Conservation (phyloP, 2,888 invertebrate species). For the Erebia aethiops region DNA sequence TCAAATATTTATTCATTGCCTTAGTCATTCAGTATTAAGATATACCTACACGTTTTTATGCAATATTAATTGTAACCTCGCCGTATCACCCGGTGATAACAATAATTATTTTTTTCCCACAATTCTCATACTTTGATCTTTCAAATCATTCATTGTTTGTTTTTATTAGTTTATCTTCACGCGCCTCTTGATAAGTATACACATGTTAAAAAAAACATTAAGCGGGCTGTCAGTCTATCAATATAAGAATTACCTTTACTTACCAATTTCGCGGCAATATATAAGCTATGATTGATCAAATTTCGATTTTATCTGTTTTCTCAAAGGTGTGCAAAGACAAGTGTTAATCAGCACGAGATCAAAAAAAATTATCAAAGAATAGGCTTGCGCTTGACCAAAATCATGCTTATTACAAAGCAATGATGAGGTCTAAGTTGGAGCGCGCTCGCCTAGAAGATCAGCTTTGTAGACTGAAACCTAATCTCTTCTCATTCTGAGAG, state of each 20-base stretch:
- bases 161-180: constrained; percentile 4
- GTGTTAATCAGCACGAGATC: too few relatives aligned
- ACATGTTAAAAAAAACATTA: neutral
- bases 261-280: neutral
- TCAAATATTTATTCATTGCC: constrained; percentile 11
- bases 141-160: constrained; percentile 11
- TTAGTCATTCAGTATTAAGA: neutral
- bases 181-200: neutral
- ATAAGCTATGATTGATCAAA: neutral
- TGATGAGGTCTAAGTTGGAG: too few relatives aligned
- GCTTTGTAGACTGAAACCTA: too few relatives aligned
- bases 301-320: too few relatives aligned
- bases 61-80: neutral
- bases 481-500: too few relatives aligned
- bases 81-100: neutral
- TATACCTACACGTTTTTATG: constrained; percentile 4
- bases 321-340: too few relatives aligned
- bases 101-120: neutral
- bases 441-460: too few relatives aligned
- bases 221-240: neutral
- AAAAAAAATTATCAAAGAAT: too few relatives aligned
- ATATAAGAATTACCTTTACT: too few relatives aligned
- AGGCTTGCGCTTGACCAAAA: too few relatives aligned
- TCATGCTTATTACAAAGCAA: too few relatives aligned
- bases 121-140: neutral